Evolutionary conservation across 2,113 vertebrate genomes (phyloP).

Genomic region (Pomatorhinus ruficollis): DNA sequence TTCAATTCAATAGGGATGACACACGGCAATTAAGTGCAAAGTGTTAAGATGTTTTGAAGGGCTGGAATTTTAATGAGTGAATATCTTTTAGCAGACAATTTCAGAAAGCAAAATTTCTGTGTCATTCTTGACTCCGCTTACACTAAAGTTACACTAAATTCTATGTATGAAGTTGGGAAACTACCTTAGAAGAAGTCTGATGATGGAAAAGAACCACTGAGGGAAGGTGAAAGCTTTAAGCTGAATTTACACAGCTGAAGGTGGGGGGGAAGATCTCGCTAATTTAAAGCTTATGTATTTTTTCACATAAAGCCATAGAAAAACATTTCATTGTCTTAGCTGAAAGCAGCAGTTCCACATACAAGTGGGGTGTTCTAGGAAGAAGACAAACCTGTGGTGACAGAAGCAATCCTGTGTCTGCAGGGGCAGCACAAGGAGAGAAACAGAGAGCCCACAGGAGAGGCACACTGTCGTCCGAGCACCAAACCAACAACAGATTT

Average conservation of each 20-base stretch:
- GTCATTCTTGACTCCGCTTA: background rate
- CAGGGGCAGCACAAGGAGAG: background rate
- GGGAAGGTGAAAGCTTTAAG: background rate
- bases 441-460: background rate
- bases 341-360: background rate
- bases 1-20: background rate
- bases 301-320: background rate
- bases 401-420: background rate
- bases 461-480: background rate
- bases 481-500: background rate
- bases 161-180: background rate
- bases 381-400: background rate
- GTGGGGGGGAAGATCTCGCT: background rate
- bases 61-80: constrained; percentile 2
- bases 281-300: background rate
- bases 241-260: background rate
- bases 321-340: background rate
- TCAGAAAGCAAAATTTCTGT: background rate
- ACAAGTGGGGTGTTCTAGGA: background rate
- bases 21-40: background rate
- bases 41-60: background rate
- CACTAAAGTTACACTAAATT: background rate
- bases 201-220: background rate
- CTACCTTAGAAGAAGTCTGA: background rate
- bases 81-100: background rate